Conservation (phyloP, 2,113 vertebrate genomes). For the Rattus norvegicus region GRCr8 NC_086019.1:80130001-80130500, state of each 20-base stretch:
- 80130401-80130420: no score
- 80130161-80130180: neutral
- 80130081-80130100: neutral
- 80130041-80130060: accelerated
- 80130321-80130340: no score
- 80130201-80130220: neutral
- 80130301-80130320: neutral
- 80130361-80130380: neutral
- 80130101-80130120: neutral
- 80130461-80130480: no score
- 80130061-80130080: neutral
- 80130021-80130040: neutral
- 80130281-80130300: accelerated
- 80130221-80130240: no score
- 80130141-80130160: neutral
- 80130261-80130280: neutral
- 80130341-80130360: neutral
- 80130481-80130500: no score
- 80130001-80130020: neutral
- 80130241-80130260: neutral
- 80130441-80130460: no score
- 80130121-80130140: neutral
- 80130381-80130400: no score
- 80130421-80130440: no score
- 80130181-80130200: neutral